A percentile compares a stretch with the other conserved stretches of the same genome.
phyloP scores from a whole-genome alignment of 2,113 vertebrate genomes.

The Leptodactylus fuscus region DNA sequence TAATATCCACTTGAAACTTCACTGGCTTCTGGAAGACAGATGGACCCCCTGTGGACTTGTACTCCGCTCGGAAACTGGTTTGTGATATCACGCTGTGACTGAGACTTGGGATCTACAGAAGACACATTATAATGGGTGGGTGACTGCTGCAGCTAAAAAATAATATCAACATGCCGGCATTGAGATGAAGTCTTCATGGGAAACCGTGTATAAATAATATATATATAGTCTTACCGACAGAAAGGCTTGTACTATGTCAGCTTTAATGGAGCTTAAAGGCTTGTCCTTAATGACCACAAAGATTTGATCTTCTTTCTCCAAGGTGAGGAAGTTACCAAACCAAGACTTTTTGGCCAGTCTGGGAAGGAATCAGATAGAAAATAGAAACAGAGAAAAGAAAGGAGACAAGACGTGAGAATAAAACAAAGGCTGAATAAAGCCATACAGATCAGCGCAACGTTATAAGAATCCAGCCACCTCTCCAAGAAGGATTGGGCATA shows the following conservation, averaged over 20 bases:
- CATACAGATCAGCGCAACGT: too few species aligned
- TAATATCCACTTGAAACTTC: conserved; percentile 99
- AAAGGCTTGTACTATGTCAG: conserved; percentile 97
- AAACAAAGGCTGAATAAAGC: too few species aligned
- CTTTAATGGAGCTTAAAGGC: conserved; percentile 98
- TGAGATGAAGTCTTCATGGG: neutral
- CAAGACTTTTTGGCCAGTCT: conserved; percentile 99
- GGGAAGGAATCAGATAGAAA: conserved; percentile 37
- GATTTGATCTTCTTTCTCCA: conserved; percentile 99
- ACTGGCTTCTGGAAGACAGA: conserved; percentile 99
- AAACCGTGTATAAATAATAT: neutral
- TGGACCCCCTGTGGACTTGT: conserved; percentile 95
- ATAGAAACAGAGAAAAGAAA: conserved; percentile 46
- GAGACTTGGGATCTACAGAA: conserved; percentile 92
- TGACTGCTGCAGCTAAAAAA: neutral
- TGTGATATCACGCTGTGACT: conserved; percentile 99
- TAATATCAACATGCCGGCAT: neutral
- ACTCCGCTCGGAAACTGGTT: conserved; percentile 97
- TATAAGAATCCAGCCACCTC: too few species aligned
- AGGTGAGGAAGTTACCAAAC: conserved; percentile 98
- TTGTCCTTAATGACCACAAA: conserved; percentile 98
- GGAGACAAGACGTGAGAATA: neutral
- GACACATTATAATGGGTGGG: neutral
- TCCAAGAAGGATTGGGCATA: too few species aligned
- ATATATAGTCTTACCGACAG: conserved; percentile 85